Percentiles rank a stretch among this genome's conserved stretches.
Conservation (phyloP, 2,888 invertebrate species). For the Meiosimyza decipiens region DNA sequence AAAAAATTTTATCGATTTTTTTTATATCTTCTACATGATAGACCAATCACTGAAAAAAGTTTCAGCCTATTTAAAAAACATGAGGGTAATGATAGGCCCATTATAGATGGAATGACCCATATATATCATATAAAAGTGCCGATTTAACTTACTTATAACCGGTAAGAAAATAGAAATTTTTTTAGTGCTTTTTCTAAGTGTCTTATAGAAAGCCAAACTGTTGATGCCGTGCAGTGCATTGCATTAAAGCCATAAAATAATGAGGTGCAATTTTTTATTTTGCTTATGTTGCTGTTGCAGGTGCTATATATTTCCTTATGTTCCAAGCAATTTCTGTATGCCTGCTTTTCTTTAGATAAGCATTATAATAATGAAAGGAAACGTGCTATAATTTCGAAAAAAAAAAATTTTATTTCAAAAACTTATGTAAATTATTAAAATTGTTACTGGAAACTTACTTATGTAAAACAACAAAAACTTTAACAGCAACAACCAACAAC, state of each 20-base stretch:
- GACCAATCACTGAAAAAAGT: too few species aligned
- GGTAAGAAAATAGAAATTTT: too few species aligned
- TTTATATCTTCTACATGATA: too few species aligned
- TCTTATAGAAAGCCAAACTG: too few species aligned
- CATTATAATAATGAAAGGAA: not conserved
- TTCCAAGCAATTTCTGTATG: not conserved
- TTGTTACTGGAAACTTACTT: not conserved
- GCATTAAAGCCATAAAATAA: slow-evolving; percentile 22
- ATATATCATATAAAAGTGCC: too few species aligned
- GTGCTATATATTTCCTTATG: not conserved
- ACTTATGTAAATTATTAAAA: not conserved
- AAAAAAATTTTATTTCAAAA: not conserved
- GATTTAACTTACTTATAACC: too few species aligned
- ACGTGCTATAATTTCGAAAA: not conserved
- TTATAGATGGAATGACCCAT: too few species aligned
- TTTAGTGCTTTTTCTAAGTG: too few species aligned
- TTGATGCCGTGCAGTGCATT: not conserved
- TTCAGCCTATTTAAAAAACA: too few species aligned
- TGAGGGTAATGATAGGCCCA: too few species aligned
- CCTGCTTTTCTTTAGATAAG: slow-evolving; percentile 10
- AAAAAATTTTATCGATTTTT: too few species aligned
- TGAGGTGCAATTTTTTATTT: slow-evolving; percentile 26
- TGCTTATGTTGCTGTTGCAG: not conserved
- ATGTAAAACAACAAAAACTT: not conserved
- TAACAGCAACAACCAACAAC: not conserved